Evolutionary conservation across 2,888 invertebrate species (phyloP).

Genomic region (Nomada lathburiana): DNA sequence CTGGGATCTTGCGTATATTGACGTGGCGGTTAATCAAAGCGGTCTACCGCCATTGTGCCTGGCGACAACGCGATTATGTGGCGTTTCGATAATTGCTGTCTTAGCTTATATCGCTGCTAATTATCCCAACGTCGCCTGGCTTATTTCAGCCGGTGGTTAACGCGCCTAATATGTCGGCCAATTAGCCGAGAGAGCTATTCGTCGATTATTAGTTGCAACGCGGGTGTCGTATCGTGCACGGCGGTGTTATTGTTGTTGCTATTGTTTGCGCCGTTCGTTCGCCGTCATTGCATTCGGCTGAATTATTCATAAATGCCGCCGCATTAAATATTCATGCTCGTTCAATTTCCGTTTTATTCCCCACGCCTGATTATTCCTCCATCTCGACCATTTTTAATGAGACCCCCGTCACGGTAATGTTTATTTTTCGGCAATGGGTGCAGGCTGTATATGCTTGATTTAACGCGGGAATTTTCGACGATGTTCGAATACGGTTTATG

Average conservation of each 20-base stretch:
- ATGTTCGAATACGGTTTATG: not conserved
- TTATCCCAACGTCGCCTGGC: constrained; percentile 46
- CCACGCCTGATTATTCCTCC: constrained; percentile 19
- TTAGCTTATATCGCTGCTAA: constrained; percentile 52
- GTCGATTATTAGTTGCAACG: not conserved
- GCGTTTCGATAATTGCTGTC: constrained; percentile 61
- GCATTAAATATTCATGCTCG: constrained; percentile 50
- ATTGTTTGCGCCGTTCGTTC: not conserved
- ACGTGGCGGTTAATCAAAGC: constrained; percentile 65
- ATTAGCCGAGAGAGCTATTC: not conserved
- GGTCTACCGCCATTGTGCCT: constrained; percentile 36
- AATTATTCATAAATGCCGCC: constrained; percentile 42
- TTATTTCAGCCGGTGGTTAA: not conserved
- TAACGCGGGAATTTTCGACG: not conserved
- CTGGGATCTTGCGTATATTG: constrained; percentile 53
- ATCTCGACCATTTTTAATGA: constrained; percentile 20
- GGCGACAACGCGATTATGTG: constrained; percentile 44
- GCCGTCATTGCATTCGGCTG: not conserved
- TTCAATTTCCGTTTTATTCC: constrained; percentile 46
- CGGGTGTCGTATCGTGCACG: not conserved
- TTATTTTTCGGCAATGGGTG: constrained; percentile 1
- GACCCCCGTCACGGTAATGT: not conserved
- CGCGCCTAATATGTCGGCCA: not conserved
- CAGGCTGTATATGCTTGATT: not conserved
- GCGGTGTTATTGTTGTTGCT: not conserved